A percentile compares a stretch with the other conserved stretches of the same genome.
Evolutionary conservation across 2,797 vertebrate species (phyloP).

Genomic region (Crenichthys baileyi): DNA sequence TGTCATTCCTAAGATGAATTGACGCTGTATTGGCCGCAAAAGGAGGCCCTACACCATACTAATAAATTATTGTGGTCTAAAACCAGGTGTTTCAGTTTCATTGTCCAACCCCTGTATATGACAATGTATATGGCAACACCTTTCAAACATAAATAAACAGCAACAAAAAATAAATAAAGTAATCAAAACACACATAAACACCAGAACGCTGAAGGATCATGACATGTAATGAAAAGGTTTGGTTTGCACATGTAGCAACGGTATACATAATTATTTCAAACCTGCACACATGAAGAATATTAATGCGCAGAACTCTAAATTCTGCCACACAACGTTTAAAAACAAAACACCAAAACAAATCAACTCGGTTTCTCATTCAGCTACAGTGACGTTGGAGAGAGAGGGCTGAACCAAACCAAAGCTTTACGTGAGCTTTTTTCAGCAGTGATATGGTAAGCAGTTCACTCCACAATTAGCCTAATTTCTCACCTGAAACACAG

Average conservation of each 20-base stretch:
- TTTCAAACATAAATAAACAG: background rate
- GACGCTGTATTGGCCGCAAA: too few species aligned
- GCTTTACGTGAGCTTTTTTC: background rate
- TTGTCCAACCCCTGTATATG: too few species aligned
- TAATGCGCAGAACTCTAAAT: background rate
- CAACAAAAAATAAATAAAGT: background rate
- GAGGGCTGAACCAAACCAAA: background rate
- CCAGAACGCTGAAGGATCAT: background rate
- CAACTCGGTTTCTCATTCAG: background rate
- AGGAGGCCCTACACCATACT: too few species aligned
- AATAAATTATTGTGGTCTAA: too few species aligned
- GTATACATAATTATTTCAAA: background rate
- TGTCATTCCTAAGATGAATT: too few species aligned
- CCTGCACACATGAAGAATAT: background rate
- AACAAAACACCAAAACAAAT: background rate
- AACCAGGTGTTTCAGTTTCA: too few species aligned
- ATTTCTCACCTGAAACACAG: background rate
- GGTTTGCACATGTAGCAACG: background rate
- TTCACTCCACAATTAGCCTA: background rate
- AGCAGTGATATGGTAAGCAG: background rate
- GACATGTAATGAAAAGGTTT: background rate
- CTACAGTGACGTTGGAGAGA: background rate
- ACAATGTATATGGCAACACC: background rate
- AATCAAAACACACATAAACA: background rate
- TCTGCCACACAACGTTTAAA: background rate